Evolutionary conservation across 2,113 vertebrate genomes (phyloP), one percentile per base, ranked within the genome.

Genomic region (Oreotrochilus melanogaster): DNA sequence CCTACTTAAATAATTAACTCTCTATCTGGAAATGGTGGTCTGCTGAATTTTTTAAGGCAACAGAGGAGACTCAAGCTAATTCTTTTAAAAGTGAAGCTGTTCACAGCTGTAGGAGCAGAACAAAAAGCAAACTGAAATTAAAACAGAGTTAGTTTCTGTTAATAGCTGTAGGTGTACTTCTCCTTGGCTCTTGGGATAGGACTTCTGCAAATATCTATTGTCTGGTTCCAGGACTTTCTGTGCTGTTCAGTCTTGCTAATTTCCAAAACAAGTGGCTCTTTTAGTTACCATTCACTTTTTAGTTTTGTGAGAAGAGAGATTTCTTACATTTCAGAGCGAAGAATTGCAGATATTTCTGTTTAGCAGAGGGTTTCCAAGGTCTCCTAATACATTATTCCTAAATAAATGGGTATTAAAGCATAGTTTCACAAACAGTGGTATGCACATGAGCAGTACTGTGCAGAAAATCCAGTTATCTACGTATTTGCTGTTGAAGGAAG

Each of bases 1-100:
- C 30, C 53, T 85, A 53, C 42, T 88, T 96, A 69, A 93, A 33
- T 87, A 91, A 62, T 91, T 91, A 86, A 83, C 60, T 73, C n/a
- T 2, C 0, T 2, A 2, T 85, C 73, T 96, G 43, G 21, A 75
- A 85, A n/a, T 37, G 31, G 22, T 78, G 64, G 24, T 57, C 83
- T 28, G 33, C 45, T 76, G 79, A 18, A 24, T 78, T 39, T 85
- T 85, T 78, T 64, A 9, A 88, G 64, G 56, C 22, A 54, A 11
- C 11, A 30, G 45, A 54, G 58, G 66, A 89, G 37, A 54, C 11
- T 69, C 0, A 0, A 30, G 4, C 35, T 61, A 57, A 31, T 71
- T 81, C 3, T 74, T 74, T 86, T 70, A 42, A 72, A 65, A 64
- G 17, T 53, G 22, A 71, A 35, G 35, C 31, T 82, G 53, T 50